Percentiles rank a stretch among this genome's conserved stretches.
phyloP scores from a whole-genome alignment of 2,797 vertebrate genomes.

The Meriones psammophilus region DNA sequence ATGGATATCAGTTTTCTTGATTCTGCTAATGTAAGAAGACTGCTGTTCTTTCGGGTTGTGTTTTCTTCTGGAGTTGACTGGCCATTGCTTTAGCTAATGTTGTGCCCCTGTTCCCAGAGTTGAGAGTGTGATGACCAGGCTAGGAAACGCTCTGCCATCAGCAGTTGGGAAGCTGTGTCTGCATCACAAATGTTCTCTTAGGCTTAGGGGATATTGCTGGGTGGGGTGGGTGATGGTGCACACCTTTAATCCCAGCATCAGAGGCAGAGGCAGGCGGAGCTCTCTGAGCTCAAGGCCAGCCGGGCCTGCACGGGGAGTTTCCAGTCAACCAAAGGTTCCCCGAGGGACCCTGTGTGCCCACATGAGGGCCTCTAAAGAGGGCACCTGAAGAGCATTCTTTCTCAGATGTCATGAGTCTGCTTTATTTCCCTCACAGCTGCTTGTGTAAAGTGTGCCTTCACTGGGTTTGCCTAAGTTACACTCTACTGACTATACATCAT shows the following conservation, averaged over 20 bases:
- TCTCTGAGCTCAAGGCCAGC: neutral
- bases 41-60: neutral
- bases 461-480: slow-evolving; percentile 8
- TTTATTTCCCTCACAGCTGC: slow-evolving; percentile 18
- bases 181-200: neutral
- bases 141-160: neutral
- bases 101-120: neutral
- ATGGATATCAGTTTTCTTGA: neutral
- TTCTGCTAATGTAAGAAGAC: neutral
- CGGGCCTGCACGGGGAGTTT: neutral
- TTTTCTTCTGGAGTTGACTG: neutral
- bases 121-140: neutral
- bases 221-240: too few relatives aligned
- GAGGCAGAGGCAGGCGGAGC: neutral
- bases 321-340: neutral
- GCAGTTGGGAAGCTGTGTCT: neutral
- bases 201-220: neutral
- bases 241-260: neutral
- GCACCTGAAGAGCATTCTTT: neutral
- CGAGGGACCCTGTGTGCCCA: neutral
- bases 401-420: neutral
- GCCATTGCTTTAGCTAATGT: neutral
- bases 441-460: neutral
- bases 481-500: slow-evolving; percentile 32
- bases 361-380: neutral